Conservation (phyloP, 2,113 vertebrate species). For the Microcebus ravelobensis region DNA sequence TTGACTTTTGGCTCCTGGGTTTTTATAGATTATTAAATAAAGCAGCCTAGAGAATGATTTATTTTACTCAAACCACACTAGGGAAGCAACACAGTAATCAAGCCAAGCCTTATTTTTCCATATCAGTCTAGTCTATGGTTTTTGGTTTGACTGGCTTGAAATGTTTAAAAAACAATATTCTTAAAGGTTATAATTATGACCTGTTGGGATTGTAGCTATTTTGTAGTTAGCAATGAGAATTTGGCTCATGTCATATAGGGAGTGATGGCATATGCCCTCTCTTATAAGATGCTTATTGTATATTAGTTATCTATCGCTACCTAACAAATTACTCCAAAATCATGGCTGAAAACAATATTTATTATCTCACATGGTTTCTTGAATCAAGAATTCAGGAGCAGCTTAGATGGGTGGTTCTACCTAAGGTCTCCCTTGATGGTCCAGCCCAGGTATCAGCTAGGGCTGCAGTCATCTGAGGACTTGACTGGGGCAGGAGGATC, state of each 20-base stretch:
- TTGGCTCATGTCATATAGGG: not conserved
- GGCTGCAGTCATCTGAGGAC: not conserved
- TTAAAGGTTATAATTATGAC: not conserved
- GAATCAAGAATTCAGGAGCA: not conserved
- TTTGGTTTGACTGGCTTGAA: not conserved
- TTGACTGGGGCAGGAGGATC: accelerated
- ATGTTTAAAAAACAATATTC: not conserved
- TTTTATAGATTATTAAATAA: conserved; percentile 51
- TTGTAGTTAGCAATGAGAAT: not conserved
- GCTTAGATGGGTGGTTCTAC: not conserved
- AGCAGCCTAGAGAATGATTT: conserved; percentile 34
- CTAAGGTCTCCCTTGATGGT: not conserved
- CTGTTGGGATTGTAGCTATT: not conserved
- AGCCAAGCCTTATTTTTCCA: not conserved
- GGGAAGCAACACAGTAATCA: not conserved
- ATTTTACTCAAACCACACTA: not conserved
- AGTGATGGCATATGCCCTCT: not conserved
- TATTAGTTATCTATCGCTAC: not conserved
- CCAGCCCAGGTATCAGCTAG: too few species aligned
- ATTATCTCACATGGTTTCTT: not conserved
- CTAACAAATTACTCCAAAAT: not conserved
- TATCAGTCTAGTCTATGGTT: not conserved
- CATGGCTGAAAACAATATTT: not conserved
- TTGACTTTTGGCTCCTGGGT: conserved; percentile 18
- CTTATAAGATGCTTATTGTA: not conserved